Evolutionary conservation across 2,888 invertebrate genomes (phyloP).

Genomic region (Coenonympha arcania): DNA sequence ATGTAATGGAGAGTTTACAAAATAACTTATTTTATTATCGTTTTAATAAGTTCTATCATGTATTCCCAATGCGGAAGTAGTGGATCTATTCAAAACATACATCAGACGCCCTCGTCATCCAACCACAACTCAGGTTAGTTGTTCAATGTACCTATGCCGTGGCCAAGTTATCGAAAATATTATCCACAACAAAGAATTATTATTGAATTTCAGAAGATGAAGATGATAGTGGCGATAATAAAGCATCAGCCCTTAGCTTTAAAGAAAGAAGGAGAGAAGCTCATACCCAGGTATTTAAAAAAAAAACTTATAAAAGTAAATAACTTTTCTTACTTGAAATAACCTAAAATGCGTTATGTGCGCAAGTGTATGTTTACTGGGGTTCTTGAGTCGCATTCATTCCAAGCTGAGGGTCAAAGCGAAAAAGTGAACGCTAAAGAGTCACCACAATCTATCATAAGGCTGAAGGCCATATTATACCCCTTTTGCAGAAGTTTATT

Average conservation of each 20-base stretch:
- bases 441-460: too few species aligned
- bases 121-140: conserved; percentile 83
- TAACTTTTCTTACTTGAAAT: too few species aligned
- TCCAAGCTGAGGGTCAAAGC: too few species aligned
- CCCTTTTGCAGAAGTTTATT: too few species aligned
- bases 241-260: conserved; percentile 82
- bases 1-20: not conserved
- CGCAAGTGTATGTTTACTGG: too few species aligned
- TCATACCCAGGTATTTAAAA: conserved; percentile 78
- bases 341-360: too few species aligned
- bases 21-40: not conserved
- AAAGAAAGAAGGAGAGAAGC: conserved; percentile 95
- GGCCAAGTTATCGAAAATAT: not conserved
- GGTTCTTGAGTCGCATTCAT: too few species aligned
- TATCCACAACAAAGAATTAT: not conserved
- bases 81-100: conserved; percentile 82
- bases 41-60: conserved; percentile 37
- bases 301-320: not conserved
- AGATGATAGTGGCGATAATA: conserved; percentile 77
- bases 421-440: too few species aligned
- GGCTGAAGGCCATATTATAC: too few species aligned
- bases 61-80: conserved; percentile 84
- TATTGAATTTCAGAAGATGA: conserved; percentile 68
- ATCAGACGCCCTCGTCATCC: conserved; percentile 84
- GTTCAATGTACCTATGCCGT: not conserved